Conservation (phyloP, 2,113 vertebrate genomes). For the Craseonycteris thonglongyai region DNA sequence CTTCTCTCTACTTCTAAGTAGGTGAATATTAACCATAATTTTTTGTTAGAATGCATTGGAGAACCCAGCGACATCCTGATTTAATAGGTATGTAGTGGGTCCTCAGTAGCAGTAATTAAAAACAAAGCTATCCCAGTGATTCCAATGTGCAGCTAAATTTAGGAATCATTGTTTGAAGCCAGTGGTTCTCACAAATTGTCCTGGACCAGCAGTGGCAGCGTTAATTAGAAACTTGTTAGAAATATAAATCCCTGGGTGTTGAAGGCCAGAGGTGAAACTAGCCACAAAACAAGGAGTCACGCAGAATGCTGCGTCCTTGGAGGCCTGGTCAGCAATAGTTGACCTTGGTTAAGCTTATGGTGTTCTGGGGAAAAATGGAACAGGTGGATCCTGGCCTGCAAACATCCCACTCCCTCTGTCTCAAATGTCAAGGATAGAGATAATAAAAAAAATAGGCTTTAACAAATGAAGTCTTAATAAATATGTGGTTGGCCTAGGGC, state of each 20-base stretch:
- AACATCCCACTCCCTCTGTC: too few relatives aligned
- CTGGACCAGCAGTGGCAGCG: not conserved
- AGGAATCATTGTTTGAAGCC: not conserved
- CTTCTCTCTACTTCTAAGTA: not conserved
- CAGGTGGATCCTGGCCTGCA: too few relatives aligned
- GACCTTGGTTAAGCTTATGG: too few relatives aligned
- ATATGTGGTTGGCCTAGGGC: too few relatives aligned
- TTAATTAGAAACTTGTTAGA: not conserved
- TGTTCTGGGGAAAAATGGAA: too few relatives aligned
- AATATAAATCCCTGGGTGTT: not conserved
- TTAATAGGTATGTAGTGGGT: not conserved
- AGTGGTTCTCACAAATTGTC: not conserved
- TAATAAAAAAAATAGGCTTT: too few relatives aligned
- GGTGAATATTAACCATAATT: not conserved
- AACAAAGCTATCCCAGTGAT: not conserved
- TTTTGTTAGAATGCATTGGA: not conserved
- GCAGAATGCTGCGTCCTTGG: too few relatives aligned
- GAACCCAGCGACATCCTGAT: not conserved
- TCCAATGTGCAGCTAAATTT: not conserved
- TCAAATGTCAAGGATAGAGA: too few relatives aligned
- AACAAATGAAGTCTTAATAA: too few relatives aligned
- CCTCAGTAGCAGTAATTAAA: not conserved
- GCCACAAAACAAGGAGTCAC: too few relatives aligned
- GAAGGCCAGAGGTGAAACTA: too few relatives aligned
- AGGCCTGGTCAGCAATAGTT: too few relatives aligned